A percentile compares a stretch with the other conserved stretches of the same genome.
Evolutionary conservation across 2,113 vertebrate species (phyloP).

Genomic region (Coryphaenoides rupestris): DNA sequence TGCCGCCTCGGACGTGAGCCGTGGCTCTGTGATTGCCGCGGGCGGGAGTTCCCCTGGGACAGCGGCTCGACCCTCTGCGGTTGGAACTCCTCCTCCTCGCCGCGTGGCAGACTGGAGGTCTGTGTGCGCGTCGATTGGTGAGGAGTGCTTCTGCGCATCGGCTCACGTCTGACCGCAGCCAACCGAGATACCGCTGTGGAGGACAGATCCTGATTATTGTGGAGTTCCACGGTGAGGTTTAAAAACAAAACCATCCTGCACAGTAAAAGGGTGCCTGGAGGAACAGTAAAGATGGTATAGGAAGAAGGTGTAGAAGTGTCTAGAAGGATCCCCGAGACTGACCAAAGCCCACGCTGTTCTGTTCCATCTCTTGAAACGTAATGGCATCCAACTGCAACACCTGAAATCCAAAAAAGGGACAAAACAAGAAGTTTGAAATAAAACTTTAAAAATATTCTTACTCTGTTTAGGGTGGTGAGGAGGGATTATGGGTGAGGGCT

Average conservation of each 20-base stretch:
- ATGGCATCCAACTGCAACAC: slow-evolving; percentile 47
- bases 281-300: too few relatives aligned
- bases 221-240: too few relatives aligned
- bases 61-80: too few relatives aligned
- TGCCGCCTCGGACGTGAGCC: background rate
- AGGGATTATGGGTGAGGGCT: too few relatives aligned
- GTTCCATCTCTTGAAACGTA: slow-evolving; percentile 45
- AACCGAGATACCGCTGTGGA: slow-evolving; percentile 44
- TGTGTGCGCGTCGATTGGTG: slow-evolving; percentile 2
- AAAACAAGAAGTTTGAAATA: slow-evolving; percentile 10
- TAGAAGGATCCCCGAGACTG: background rate
- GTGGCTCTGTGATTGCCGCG: background rate
- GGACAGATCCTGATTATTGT: background rate
- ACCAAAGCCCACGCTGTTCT: slow-evolving; percentile 48
- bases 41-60: too few relatives aligned
- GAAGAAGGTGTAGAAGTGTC: too few relatives aligned
- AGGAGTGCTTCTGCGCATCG: background rate
- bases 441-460: background rate
- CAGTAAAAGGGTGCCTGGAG: too few relatives aligned
- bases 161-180: slow-evolving; percentile 26
- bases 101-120: background rate
- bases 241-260: too few relatives aligned
- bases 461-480: too few relatives aligned
- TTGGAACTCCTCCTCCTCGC: too few relatives aligned
- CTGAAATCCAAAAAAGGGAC: slow-evolving; percentile 32